Percentiles rank a stretch among this genome's conserved stretches.
Evolutionary conservation across 2,113 vertebrate genomes (phyloP).

Genomic region (Oryzias celebensis): DNA sequence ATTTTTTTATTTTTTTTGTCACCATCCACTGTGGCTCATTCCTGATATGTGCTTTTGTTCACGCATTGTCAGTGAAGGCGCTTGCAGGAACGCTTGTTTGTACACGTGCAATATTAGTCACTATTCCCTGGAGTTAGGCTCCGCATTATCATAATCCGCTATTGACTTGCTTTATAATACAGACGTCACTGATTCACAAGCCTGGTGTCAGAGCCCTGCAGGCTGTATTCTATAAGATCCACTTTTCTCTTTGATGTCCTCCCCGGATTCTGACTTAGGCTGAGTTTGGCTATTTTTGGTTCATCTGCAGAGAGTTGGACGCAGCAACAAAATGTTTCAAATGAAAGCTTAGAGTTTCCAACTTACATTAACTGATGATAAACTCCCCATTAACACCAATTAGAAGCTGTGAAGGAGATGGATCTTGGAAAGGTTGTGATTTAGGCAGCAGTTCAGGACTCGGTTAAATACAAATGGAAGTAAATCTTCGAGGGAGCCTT

Average conservation of each 20-base stretch:
- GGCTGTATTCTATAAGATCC: constrained; percentile 54
- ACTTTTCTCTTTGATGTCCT: constrained; percentile 56
- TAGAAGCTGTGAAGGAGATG: constrained; percentile 44
- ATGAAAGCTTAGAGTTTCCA: background rate
- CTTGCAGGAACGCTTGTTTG: constrained; percentile 40
- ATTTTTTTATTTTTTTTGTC: background rate
- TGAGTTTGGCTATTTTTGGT: constrained; percentile 43
- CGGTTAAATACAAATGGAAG: constrained; percentile 37
- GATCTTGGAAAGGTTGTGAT: constrained; percentile 36
- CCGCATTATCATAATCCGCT: constrained; percentile 75
- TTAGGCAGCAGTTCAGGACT: constrained; percentile 41
- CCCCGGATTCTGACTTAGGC: constrained; percentile 35
- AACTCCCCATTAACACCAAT: constrained; percentile 57
- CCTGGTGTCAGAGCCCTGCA: constrained; percentile 63
- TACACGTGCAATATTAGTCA: constrained; percentile 66
- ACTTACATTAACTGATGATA: constrained; percentile 15
- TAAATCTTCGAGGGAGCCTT: constrained; percentile 40
- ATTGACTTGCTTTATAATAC: constrained; percentile 71
- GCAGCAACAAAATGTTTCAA: constrained; percentile 9
- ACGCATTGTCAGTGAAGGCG: constrained; percentile 13
- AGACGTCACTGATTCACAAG: constrained; percentile 57
- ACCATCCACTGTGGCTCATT: background rate
- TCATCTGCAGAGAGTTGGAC: background rate
- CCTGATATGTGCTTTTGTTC: constrained; percentile 12
- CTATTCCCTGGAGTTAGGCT: constrained; percentile 55